phyloP scores from a whole-genome alignment of 2,797 vertebrate species.

The Poeciliopsis infans region DNA sequence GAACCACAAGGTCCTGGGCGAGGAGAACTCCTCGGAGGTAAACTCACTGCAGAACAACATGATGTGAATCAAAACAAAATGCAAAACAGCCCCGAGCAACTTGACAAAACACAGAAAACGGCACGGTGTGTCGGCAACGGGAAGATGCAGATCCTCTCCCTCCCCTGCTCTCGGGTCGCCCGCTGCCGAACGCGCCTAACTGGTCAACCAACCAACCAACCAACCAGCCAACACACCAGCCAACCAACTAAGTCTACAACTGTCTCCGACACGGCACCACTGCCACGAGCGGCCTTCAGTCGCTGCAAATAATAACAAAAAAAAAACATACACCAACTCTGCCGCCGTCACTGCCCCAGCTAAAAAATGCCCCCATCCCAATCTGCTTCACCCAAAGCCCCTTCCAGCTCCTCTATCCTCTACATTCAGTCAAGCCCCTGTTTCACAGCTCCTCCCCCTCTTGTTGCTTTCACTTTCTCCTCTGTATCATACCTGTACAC shows the following conservation, averaged over 20 bases:
- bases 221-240: conserved; percentile 61
- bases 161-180: conserved; percentile 18
- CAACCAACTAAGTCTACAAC: conserved; percentile 69
- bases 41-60: conserved; percentile 98
- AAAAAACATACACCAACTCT: conserved; percentile 41
- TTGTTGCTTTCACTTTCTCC: conserved; percentile 70
- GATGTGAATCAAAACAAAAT: conserved; percentile 81
- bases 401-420: conserved; percentile 32
- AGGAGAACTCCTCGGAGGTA: conserved; percentile 86
- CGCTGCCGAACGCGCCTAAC: conserved; percentile 53
- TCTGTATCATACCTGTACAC: conserved; percentile 52
- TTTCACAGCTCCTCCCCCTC: conserved; percentile 63
- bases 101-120: conserved; percentile 45
- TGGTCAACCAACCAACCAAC: conserved; percentile 60
- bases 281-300: conserved; percentile 64
- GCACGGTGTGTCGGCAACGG: conserved; percentile 55
- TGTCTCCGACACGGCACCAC: conserved; percentile 71
- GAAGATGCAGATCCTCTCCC: conserved; percentile 28
- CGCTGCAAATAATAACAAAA: conserved; percentile 57
- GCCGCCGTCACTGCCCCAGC: conserved; percentile 51
- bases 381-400: conserved; percentile 35
- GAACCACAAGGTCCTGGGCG: conserved; percentile 88
- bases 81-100: conserved; percentile 29
- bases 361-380: conserved; percentile 48
- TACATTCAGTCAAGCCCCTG: conserved; percentile 59